Percentiles rank a stretch among this genome's conserved stretches.
phyloP scores from a whole-genome alignment of 1,140 invertebrate species.

The Paraescarpia echinospica region DNA sequence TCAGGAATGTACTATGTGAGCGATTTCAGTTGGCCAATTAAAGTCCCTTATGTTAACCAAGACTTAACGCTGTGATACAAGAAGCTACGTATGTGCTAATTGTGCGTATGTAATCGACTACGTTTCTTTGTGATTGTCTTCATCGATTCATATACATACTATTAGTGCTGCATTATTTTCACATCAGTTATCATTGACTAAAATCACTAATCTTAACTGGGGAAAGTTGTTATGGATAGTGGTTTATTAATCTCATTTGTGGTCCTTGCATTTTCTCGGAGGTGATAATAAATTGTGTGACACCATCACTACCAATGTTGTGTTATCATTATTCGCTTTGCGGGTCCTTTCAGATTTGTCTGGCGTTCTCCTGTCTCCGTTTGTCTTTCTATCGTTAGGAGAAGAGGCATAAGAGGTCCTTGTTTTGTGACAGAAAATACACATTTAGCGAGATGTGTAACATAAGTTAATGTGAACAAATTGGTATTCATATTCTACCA shows the following conservation, averaged over 20 bases:
- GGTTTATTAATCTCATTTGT: neutral
- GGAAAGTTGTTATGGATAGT: neutral
- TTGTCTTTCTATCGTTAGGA: neutral
- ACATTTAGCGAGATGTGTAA: too few relatives aligned
- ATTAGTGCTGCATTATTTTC: neutral
- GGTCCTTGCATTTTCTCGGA: neutral
- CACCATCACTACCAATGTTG: neutral
- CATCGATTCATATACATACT: neutral
- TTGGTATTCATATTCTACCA: too few relatives aligned
- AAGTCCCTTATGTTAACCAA: neutral
- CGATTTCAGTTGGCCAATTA: neutral
- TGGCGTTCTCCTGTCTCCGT: neutral
- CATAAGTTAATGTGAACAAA: too few relatives aligned
- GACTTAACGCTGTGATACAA: neutral
- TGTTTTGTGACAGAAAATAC: neutral
- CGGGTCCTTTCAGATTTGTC: neutral
- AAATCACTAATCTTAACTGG: neutral
- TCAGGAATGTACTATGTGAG: neutral
- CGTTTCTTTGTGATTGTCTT: neutral
- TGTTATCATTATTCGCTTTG: neutral
- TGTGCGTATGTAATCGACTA: neutral
- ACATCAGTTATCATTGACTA: neutral
- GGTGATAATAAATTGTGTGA: neutral
- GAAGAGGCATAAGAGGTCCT: neutral
- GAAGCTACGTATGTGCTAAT: neutral